These are phyloP conservation scores for Callyntrura sp. DNA, from an alignment of 2,888 invertebrate species.

Conservation along the genomic window DNA sequence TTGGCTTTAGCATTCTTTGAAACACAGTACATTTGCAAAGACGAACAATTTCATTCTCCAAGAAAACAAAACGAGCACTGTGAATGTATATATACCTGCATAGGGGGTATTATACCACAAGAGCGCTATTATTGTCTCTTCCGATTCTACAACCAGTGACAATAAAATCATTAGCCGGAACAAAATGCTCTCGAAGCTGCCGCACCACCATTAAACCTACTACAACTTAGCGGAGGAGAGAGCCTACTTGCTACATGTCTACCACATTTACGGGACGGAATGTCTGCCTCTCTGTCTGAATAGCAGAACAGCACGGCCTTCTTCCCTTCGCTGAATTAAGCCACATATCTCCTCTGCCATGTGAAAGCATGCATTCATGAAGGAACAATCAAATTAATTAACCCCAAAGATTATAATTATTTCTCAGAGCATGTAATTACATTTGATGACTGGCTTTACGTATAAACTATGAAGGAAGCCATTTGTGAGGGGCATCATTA, in stretches of 20 bases:
- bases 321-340: slow-evolving; percentile 66
- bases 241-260: background rate
- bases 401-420: slow-evolving; percentile 82
- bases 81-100: background rate
- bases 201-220: slow-evolving; percentile 17
- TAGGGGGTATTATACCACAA: background rate
- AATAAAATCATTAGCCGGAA: slow-evolving; percentile 77
- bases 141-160: slow-evolving; percentile 62
- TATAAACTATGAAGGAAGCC: slow-evolving; percentile 72
- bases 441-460: slow-evolving; percentile 72
- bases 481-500: slow-evolving; percentile 73
- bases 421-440: slow-evolving; percentile 81
- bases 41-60: slow-evolving; percentile 1
- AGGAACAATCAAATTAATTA: slow-evolving; percentile 82
- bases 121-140: slow-evolving; percentile 57
- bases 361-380: slow-evolving; percentile 68
- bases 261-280: background rate
- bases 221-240: background rate
- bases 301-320: slow-evolving; percentile 9
- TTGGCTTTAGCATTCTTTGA: too few species aligned
- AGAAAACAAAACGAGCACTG: background rate
- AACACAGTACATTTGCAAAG: background rate
- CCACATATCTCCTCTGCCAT: slow-evolving; percentile 63
- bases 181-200: slow-evolving; percentile 72
- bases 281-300: slow-evolving; percentile 10